A percentile compares a stretch with the other conserved stretches of the same genome.
These are phyloP conservation scores for Notolepis coatsorum DNA, from an alignment of 2,797 vertebrate genomes.

Conservation along the genomic window DNA sequence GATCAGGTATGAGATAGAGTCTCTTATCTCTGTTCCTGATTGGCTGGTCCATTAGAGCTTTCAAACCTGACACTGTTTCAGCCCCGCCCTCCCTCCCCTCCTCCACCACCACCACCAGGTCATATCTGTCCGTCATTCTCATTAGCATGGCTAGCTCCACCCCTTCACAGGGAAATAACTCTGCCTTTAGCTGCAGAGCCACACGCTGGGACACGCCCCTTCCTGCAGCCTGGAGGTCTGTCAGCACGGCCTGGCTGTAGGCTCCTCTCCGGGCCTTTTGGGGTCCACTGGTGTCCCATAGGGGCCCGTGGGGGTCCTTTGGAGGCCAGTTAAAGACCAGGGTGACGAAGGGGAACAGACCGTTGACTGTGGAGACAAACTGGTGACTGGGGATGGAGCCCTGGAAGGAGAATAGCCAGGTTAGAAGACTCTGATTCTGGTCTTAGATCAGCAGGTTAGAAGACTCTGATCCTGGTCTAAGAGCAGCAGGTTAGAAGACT, in stretches of 20 bases:
- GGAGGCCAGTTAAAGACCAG: conserved; percentile 69
- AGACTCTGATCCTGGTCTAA: too few species aligned
- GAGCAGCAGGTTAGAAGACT: too few species aligned
- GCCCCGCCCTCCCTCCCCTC: not conserved
- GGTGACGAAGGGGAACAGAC: conserved; percentile 81
- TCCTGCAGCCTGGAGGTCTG: conserved; percentile 73
- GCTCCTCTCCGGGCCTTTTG: too few species aligned
- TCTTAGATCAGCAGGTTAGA: too few species aligned
- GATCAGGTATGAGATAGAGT: conserved; percentile 38
- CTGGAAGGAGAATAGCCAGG: conserved; percentile 8
- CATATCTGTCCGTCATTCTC: conserved; percentile 57
- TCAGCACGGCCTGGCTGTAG: conserved; percentile 63
- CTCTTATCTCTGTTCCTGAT: conserved; percentile 8
- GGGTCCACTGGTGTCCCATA: too few species aligned
- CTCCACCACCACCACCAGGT: conserved; percentile 67
- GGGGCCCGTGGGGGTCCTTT: not conserved
- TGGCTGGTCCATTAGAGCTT: not conserved
- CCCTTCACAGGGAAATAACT: conserved; percentile 38
- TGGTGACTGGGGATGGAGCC: conserved; percentile 68
- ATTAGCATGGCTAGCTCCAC: conserved; percentile 47
- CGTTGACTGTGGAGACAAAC: conserved; percentile 72
- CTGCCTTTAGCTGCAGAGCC: conserved; percentile 75
- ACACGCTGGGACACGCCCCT: conserved; percentile 73
- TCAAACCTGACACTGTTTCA: not conserved
- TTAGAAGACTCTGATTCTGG: too few species aligned